Evolutionary conservation across 2,888 invertebrate species (phyloP), one percentile per base, ranked within the genome.

Genomic region (Acleris cristana): DNA sequence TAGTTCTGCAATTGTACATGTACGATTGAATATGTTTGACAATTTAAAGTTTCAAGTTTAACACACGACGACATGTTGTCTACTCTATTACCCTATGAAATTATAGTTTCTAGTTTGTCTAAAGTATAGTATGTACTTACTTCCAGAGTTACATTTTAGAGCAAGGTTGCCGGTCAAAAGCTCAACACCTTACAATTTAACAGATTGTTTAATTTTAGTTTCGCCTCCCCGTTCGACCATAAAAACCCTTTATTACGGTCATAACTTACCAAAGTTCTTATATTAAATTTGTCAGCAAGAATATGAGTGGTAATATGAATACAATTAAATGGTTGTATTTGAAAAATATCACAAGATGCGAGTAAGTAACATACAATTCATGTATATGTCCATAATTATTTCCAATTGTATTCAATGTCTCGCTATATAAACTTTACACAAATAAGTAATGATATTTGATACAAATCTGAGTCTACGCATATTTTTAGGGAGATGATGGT

Each of bases 261-360:
- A 52, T 66, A 62, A 66, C 56, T 45, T 58, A 52, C 45, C 51
- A 45, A 66, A 66, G 51, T 61, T 66, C 52, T 56, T 44, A 45
- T 56, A 56, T 56, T 61, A 61, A 61, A 56, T 23, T 65, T 49
- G 61, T 61, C 57, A 45, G 45, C 48, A 48, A 45, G 45, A 45
- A 48, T 48, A n/a, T 26, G 45, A n/a, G 8, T 21, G 19, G 19
- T 19, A 21, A 21, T 12, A 19, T 51, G 18, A 34, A 34, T 34
- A 34, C 34, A 12, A 34, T 34, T 34, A 2, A 34, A 34, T 34
- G 2, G 12, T 34, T 34, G 34, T 12, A 34, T 34, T 34, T 34
- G 12, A 10, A 34, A 12, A 1, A 12, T 12, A 34, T 12, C 34
- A 12, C 12, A 12, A 34, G 34, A 12, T 34, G 2, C 12, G 34